phyloP scores from a whole-genome alignment of 2,113 vertebrate species.

The Corydoras maculifer region DNA sequence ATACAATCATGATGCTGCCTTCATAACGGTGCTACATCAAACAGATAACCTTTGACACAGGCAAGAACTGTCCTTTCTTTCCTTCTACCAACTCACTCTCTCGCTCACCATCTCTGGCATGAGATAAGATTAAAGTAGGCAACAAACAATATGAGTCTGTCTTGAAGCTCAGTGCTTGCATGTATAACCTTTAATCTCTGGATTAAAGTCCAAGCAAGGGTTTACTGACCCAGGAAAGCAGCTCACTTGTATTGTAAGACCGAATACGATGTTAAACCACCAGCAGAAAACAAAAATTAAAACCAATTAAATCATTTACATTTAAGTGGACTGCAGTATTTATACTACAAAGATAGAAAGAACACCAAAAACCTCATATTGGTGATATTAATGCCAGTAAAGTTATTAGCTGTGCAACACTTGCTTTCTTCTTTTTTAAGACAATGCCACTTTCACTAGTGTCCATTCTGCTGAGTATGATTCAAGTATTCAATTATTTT shows the following conservation, averaged over 20 bases:
- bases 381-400: too few relatives aligned
- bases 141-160: conserved; percentile 25
- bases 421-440: too few relatives aligned
- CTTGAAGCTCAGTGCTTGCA: conserved; percentile 11
- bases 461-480: too few relatives aligned
- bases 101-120: background rate
- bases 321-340: too few relatives aligned
- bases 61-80: background rate
- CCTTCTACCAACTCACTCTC: background rate
- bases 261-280: background rate
- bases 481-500: too few relatives aligned
- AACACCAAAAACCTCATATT: too few relatives aligned
- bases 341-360: too few relatives aligned
- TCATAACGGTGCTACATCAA: conserved; percentile 10
- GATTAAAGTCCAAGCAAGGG: conserved; percentile 24
- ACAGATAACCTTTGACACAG: conserved; percentile 2
- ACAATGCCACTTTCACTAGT: too few relatives aligned
- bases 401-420: too few relatives aligned
- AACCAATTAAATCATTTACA: too few relatives aligned
- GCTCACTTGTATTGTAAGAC: background rate
- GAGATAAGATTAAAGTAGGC: conserved; percentile 10
- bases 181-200: conserved; percentile 34
- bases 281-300: too few relatives aligned
- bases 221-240: conserved; percentile 4
- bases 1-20: conserved; percentile 4